Evolutionary conservation across 2,888 invertebrate species (phyloP), one percentile per base, ranked within the genome.

Genomic region (Frankliniella intonsa): DNA sequence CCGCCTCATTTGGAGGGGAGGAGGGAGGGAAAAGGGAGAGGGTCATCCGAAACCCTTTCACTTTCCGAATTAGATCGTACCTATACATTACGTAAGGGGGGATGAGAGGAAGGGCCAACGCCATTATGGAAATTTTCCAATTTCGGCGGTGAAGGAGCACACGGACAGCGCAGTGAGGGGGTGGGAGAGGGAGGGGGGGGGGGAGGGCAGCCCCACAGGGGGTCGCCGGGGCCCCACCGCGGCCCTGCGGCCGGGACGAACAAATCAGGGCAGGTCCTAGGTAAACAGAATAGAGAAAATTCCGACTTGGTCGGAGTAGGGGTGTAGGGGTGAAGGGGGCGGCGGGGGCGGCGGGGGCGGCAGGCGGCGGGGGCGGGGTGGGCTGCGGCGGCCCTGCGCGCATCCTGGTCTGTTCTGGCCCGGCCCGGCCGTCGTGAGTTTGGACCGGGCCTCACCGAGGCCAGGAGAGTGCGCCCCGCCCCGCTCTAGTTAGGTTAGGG

Each of bases 61-160:
- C 38, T 38, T 38, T 38, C 38, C 69, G 69, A 19, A 69, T 69
- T 69, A 69, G 22, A 69, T 5, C 69, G 69, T 19, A 22, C 69
- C 69, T 69, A 69, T 69, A 69, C 69, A 69, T 69, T 69, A 69
- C 69, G 69, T 22, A 19, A 22, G 22, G 69, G 69, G 22, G 69
- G 69, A 65, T n/a, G 65, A 38, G 38, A 38, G 38, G 38, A 38
- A 38, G 38, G 38, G 38, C 38, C 38, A 5, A 38, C 38, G 22
- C 69, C 69, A 69, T 69, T 69, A 69, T 69, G 69, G 69, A 69
- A 69, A 69, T 69, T 69, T 69, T 69, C 69, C 69, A 69, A 69
- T 69, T 69, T 69, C 69, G 69, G n/a, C 69, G 69, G 11, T 22
- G 69, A 69, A 69, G 69, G 22, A 22, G 69, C n/a, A 22, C 69